These are phyloP conservation scores for Antitype chi DNA, from an alignment of 2,888 invertebrate genomes.

Conservation along the genomic window DNA sequence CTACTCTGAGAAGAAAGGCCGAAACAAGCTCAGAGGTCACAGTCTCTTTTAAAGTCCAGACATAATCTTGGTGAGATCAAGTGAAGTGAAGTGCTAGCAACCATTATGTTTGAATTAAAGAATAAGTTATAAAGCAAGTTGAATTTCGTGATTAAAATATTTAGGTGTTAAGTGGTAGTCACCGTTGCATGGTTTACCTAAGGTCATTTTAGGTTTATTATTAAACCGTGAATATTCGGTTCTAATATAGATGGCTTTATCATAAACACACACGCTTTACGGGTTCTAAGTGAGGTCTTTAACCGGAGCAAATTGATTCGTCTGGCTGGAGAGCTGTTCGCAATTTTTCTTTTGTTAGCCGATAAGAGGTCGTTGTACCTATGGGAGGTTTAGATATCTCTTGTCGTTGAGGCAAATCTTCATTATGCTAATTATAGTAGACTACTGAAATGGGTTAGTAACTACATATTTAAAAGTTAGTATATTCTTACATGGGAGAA, in stretches of 20 bases:
- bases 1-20: too few species aligned
- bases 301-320: constrained; percentile 37
- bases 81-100: background rate
- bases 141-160: too few species aligned
- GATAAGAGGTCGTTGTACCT: background rate
- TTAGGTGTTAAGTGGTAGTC: background rate
- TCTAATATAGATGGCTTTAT: constrained; percentile 11
- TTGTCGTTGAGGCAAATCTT: background rate
- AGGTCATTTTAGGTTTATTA: background rate
- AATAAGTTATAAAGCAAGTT: background rate
- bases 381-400: background rate
- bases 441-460: too few species aligned
- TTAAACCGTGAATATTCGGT: background rate
- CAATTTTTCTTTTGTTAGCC: background rate
- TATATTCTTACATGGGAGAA: too few species aligned
- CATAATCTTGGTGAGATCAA: too few species aligned
- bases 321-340: constrained; percentile 18
- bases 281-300: constrained; percentile 29
- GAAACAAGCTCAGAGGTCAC: too few species aligned
- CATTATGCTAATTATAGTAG: too few species aligned
- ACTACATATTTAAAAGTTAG: too few species aligned
- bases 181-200: background rate
- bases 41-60: too few species aligned
- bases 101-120: background rate
- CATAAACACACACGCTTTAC: constrained; percentile 17